Base-by-base conservation (phyloP, 1,140 invertebrate genomes). In the Drosophila nannoptera region DNA sequence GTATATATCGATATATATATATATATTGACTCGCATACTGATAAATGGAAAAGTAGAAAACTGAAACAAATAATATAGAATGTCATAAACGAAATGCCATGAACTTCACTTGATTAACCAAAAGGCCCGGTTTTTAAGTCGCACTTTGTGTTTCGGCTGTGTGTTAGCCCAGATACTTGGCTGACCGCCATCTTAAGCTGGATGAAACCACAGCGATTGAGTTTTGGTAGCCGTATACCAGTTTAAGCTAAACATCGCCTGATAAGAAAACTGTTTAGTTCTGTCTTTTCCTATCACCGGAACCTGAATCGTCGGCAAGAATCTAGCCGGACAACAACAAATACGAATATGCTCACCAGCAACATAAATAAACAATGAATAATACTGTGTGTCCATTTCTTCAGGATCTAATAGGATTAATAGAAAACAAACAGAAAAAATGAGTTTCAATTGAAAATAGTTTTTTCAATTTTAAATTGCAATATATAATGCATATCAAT, bases 191-290 rank as follows among this genome's bases (percentile, higher is more conserved):
- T 45, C 16, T 43, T 38, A 22, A 52, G 60, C 78, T 83, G 67
- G 78, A 71, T 67, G 50, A 61, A 82, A 78, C 78, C 78, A 71
- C 63, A 80, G 52, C 46, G 64, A 40, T 75, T 82, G 75, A 82
- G 78, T 69, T 82, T 82, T 74, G 70, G 75, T 80, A 64, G 71
- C 78, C 70, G 33, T 52, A 66, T 72, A 82, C 78, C 75, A 83
- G 78, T 75, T 82, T 83, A 36, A 83, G 77, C 78, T 78, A 82
- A 83, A 62, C 52, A 16, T 16, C 4, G 31, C 59, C 73, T 82
- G 78, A 82, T 83, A 83, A 83, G 68, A 43, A 40, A 45, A 50
- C 52, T 49, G 16, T 45, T 46, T 67, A 73, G 54, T 52, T 55
- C 36, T 59, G 45, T 46, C 42, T 36, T 40, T 33, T 64, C 32